Base-by-base conservation (phyloP, 92 coral and sea anemone genomes). In the Blastomussa wellsi region DNA sequence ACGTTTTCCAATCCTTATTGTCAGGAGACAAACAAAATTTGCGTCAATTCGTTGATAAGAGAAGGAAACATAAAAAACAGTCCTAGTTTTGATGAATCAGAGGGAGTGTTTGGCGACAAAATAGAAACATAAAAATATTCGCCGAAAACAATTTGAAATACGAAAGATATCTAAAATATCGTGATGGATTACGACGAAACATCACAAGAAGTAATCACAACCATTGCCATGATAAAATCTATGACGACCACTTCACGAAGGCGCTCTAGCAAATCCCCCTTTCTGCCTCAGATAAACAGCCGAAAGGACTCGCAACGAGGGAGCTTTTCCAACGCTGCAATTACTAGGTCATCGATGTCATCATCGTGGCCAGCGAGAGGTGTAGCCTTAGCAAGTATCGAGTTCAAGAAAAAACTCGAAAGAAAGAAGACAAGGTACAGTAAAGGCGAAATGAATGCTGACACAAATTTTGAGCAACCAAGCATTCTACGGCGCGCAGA, bases 211-310 rank as follows among this genome's bases (percentile, higher is more conserved):
- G 87, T 41, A 28, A 39, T 73, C 64, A 44, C 87, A 39, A 39
- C 87, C 55, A 83, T 83, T 11, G 71, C 80, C 16, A 83, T 83
- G 87, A 75, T 83, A 29, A 83, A 83, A 75, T 74, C 72, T 72
- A 83, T 83, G 87, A 83, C 87, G n/a, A 62, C 79, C 41, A 32
- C 87, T 24, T 5, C 73, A 55, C 37, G 87, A 60, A 74, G 87
- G 32, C 74, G 73, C 0, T 74, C 73, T 39, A 35, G 74, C 9
- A 59, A 62, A 57, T 83, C 87, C 3, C 80, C 87, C 4, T 52
- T 74, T 29, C 33, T 74, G 31, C 87, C 87, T 28, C 47, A 4
- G 47, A 59, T 74, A 74, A 83, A 14, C 62, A 71, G 26, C 3
- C 24, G 65, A 48, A 52, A 53, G 14, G 33, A 28, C 0, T 62